Conservation (phyloP, 2,113 vertebrate genomes). For the Athene cunicularia region DNA sequence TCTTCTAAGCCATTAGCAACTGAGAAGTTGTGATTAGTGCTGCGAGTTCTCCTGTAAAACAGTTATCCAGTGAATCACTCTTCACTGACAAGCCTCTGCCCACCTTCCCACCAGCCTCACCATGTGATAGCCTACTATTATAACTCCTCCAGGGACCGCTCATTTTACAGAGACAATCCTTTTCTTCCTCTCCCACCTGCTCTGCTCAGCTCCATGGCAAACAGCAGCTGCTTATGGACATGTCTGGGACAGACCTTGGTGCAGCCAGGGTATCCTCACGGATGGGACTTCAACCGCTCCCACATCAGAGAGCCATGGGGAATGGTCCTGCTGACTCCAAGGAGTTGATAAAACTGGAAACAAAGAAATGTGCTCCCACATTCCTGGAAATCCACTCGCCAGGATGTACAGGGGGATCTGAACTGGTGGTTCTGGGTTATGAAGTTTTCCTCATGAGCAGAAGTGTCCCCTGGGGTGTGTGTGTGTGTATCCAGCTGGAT, state of each 20-base stretch:
- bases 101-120: slow-evolving; percentile 29
- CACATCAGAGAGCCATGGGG: background rate
- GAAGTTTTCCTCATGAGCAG: background rate
- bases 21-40: slow-evolving; percentile 34
- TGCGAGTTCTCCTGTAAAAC: background rate
- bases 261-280: background rate
- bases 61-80: slow-evolving; percentile 49
- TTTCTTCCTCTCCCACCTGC: background rate
- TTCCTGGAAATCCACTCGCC: background rate
- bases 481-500: background rate
- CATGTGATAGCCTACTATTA: slow-evolving; percentile 12
- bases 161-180: background rate
- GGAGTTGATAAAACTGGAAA: background rate
- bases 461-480: background rate
- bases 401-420: background rate
- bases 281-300: background rate
- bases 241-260: background rate
- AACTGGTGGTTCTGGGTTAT: background rate
- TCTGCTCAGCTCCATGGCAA: background rate
- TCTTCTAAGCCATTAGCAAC: slow-evolving; percentile 26
- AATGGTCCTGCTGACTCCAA: background rate
- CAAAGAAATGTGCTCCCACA: background rate
- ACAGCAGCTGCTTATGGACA: background rate
- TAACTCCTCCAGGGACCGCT: background rate
- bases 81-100: slow-evolving; percentile 16